Evolutionary conservation across 2,113 vertebrate species (phyloP).

Genomic region (Onychostruthus taczanowskii): DNA sequence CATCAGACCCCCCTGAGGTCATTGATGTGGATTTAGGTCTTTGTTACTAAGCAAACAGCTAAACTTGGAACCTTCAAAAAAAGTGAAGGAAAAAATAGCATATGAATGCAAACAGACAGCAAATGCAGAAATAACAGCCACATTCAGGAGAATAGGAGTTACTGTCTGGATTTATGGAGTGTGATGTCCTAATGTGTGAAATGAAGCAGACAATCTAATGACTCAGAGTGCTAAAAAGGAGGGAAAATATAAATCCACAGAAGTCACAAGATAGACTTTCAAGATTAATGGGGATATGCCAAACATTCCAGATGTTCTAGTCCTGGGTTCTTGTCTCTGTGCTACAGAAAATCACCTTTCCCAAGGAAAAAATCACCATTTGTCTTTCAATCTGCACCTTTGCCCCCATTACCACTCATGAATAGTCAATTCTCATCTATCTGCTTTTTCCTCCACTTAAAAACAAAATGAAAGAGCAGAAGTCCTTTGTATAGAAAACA

Average conservation of each 20-base stretch:
- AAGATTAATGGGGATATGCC: slow-evolving; percentile 33
- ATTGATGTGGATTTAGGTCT: neutral
- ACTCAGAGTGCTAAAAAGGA: slow-evolving; percentile 28
- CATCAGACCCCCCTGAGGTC: neutral
- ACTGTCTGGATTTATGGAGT: slow-evolving; percentile 43
- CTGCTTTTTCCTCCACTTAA: neutral
- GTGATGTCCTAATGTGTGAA: slow-evolving; percentile 10
- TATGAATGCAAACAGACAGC: neutral
- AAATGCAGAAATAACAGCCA: slow-evolving; percentile 23
- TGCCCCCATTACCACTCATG: neutral
- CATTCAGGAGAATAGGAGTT: neutral
- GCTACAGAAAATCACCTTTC: slow-evolving; percentile 27
- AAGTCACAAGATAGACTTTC: slow-evolving; percentile 24
- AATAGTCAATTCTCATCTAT: neutral
- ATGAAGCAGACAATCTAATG: slow-evolving; percentile 55
- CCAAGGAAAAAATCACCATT: neutral
- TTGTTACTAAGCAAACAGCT: neutral
- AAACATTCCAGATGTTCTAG: slow-evolving; percentile 56
- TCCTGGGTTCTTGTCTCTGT: neutral
- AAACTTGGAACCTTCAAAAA: neutral
- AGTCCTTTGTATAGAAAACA: neutral
- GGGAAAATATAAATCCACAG: neutral
- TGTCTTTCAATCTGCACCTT: neutral
- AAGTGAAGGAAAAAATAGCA: fast-evolving
- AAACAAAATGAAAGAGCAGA: neutral